Conservation (phyloP, 1,140 invertebrate genomes). For the Oedothorax gibbosus region DNA sequence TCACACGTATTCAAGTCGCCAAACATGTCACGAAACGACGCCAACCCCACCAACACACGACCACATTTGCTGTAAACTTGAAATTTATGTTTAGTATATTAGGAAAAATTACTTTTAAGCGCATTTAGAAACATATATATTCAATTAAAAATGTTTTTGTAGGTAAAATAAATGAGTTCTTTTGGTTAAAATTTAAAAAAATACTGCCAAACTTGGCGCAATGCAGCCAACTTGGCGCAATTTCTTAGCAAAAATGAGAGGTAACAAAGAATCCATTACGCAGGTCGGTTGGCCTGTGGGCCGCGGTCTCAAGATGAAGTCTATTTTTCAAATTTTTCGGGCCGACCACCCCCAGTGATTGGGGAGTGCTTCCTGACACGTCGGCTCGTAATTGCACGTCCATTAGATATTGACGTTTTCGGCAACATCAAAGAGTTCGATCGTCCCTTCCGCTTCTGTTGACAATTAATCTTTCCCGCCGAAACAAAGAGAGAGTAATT, state of each 20-base stretch:
- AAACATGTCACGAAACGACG: neutral
- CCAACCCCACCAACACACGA: no score
- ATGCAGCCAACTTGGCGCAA: neutral
- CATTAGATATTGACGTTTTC: conserved; percentile 51
- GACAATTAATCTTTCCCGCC: conserved; percentile 42
- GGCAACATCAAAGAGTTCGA: conserved; percentile 42
- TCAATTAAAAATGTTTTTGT: no score
- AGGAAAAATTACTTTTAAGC: no score
- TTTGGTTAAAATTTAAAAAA: no score
- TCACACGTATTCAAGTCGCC: no score
- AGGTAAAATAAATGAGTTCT: no score
- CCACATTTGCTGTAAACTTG: no score
- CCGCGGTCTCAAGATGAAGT: neutral
- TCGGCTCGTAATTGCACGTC: conserved; percentile 29
- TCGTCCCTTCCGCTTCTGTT: conserved; percentile 24
- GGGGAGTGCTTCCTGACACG: conserved; percentile 2
- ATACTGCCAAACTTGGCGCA: no score
- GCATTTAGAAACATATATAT: no score
- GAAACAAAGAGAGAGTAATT: conserved; percentile 37
- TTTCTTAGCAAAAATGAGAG: neutral
- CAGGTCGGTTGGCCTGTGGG: neutral
- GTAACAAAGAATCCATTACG: conserved; percentile 18
- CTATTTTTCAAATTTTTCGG: conserved; percentile 40
- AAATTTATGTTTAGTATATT: no score
- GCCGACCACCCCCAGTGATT: conserved; percentile 33